phyloP scores from a whole-genome alignment of 2,888 invertebrate genomes.

The Nomada hirtipes region DNA sequence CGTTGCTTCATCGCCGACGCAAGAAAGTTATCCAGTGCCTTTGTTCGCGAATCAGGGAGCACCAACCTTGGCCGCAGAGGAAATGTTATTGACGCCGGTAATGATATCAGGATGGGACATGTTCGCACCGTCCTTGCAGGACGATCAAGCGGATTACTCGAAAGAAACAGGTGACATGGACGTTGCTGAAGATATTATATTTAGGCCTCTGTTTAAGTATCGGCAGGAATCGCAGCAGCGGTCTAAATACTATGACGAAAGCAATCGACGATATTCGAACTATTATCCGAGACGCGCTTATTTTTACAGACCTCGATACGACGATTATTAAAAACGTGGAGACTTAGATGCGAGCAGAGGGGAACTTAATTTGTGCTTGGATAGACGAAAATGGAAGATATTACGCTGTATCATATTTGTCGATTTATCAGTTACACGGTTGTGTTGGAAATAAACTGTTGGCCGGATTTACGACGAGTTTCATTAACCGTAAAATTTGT shows the following conservation, averaged over 20 bases:
- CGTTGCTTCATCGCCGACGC: background rate
- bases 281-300: conserved; percentile 57
- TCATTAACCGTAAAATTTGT: too few relatives aligned
- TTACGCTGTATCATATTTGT: background rate
- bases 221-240: conserved; percentile 74
- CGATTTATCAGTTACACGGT: background rate
- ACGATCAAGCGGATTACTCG: conserved; percentile 28
- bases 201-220: conserved; percentile 80
- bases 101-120: conserved; percentile 35
- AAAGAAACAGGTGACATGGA: conserved; percentile 74
- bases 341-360: background rate
- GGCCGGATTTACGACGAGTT: background rate
- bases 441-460: conserved; percentile 8
- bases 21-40: background rate
- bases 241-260: conserved; percentile 43
- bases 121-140: conserved; percentile 33
- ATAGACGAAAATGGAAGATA: background rate
- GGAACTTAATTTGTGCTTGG: background rate
- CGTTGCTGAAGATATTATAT: conserved; percentile 80
- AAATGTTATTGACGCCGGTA: conserved; percentile 28
- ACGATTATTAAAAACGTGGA: conserved; percentile 51
- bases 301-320: conserved; percentile 54
- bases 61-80: background rate
- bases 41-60: background rate
- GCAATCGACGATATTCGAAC: conserved; percentile 59